Conservation (phyloP, 2,888 invertebrate genomes). For the Synergus laeviventris region DNA sequence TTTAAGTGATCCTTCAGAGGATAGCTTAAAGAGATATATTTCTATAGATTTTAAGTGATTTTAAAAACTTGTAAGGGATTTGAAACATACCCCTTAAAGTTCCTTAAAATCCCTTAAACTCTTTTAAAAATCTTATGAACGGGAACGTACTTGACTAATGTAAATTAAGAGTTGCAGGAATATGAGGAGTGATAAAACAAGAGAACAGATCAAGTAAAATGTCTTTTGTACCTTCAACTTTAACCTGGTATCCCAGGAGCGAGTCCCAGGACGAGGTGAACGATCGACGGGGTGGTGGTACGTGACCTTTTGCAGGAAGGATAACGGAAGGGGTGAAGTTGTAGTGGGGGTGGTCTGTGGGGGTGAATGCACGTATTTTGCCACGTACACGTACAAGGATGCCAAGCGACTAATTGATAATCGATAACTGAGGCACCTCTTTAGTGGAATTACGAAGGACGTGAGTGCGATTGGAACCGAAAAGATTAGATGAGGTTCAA, state of each 20-base stretch:
- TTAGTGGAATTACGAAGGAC: conserved; percentile 35
- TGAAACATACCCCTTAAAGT: too few species aligned
- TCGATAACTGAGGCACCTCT: conserved; percentile 32
- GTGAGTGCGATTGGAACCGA: conserved; percentile 40
- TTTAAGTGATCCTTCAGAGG: too few species aligned
- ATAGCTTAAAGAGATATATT: too few species aligned
- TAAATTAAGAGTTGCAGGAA: too few species aligned
- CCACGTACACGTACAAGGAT: conserved; percentile 46
- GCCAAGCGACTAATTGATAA: conserved; percentile 50
- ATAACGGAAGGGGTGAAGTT: conserved; percentile 67
- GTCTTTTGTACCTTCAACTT: conserved; percentile 66
- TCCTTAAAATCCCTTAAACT: too few species aligned
- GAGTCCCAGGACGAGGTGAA: conserved; percentile 61
- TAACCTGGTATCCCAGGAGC: conserved; percentile 64
- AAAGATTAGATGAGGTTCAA: conserved; percentile 41
- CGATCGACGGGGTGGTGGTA: conserved; percentile 64
- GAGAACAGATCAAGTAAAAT: neutral
- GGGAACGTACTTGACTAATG: too few species aligned
- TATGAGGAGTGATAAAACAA: neutral
- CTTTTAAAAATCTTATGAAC: too few species aligned
- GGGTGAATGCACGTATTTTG: conserved; percentile 63
- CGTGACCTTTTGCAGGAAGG: conserved; percentile 75
- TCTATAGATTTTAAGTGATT: too few species aligned
- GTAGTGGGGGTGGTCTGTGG: conserved; percentile 61
- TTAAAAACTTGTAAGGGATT: too few species aligned